phyloP scores from a whole-genome alignment of 2,113 vertebrate species.

The Oryzias woworae region DNA sequence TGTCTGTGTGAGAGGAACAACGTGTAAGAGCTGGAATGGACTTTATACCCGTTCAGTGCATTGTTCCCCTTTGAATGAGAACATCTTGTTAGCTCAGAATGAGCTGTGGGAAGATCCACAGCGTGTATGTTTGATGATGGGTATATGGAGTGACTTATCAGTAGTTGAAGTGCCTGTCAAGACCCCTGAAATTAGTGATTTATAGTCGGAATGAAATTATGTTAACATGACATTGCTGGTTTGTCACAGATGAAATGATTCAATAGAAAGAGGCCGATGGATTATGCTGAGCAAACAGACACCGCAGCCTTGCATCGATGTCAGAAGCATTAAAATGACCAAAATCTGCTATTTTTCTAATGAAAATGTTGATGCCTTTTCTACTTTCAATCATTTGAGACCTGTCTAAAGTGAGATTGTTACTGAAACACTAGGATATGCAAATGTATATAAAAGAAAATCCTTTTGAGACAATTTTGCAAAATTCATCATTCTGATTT shows the following conservation, averaged over 20 bases:
- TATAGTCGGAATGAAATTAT: slow-evolving; percentile 42
- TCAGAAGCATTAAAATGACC: slow-evolving; percentile 75
- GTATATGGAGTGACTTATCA: slow-evolving; percentile 7
- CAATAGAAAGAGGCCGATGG: slow-evolving; percentile 48
- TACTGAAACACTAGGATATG: slow-evolving; percentile 88
- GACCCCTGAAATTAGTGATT: slow-evolving; percentile 48
- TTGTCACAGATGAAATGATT: slow-evolving; percentile 48
- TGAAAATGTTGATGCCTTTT: slow-evolving; percentile 56
- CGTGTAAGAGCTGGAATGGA: slow-evolving; percentile 8
- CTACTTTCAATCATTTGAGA: slow-evolving; percentile 64
- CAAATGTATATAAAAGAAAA: slow-evolving; percentile 84
- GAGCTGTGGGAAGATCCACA: not conserved
- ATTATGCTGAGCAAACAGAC: slow-evolving; percentile 50
- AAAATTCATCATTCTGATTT: slow-evolving; percentile 79
- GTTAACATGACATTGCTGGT: slow-evolving; percentile 45
- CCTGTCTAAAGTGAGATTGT: slow-evolving; percentile 80
- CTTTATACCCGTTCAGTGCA: not conserved
- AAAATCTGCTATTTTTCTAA: slow-evolving; percentile 72
- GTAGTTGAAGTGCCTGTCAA: slow-evolving; percentile 61
- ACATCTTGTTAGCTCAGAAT: slow-evolving; percentile 7
- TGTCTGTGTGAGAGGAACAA: slow-evolving; percentile 18
- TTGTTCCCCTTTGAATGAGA: slow-evolving; percentile 4
- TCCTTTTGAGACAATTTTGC: slow-evolving; percentile 81
- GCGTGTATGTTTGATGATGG: too few species aligned
- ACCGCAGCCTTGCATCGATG: slow-evolving; percentile 61